Base-by-base conservation (phyloP, 2,888 invertebrate species). In the Phoenoteleia sp. region DNA sequence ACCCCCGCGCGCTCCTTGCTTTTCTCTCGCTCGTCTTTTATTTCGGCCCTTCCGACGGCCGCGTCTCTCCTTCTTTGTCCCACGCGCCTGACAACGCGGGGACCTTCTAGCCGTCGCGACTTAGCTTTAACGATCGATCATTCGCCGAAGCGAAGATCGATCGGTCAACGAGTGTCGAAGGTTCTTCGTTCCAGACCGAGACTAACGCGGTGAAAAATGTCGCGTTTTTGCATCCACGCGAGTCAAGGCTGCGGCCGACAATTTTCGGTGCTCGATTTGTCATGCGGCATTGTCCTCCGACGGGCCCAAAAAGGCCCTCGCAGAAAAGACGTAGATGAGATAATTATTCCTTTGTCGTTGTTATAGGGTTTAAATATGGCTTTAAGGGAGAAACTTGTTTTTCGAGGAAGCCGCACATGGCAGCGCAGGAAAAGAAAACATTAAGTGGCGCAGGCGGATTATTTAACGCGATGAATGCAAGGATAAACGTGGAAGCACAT, bases 221-320 rank as follows among this genome's bases (percentile, higher is more conserved):
- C 80, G 72, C 72, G 72, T 81, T 81, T 81, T 81, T 80, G 56
- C 76, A 27, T 56, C 49, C 54, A 17, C 66, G 66, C 64, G 66
- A 54, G 56, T 66, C 54, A 66, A 75, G 75, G 75, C 33, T 64
- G 29, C 27, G 25, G n/a, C 19, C 49, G 58, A 67, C 56, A 52
- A 49, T 76, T 64, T 66, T 75, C 74, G 64, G 62, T 42, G 74
- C 52, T 54, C 27, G 27, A 75, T 75, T 75, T 21, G 74, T 75
- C 42, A 75, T n/a, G n/a, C 64, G 74, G 33, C n/a, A 27, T 27
- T 27, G 27, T n/a, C n/a, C n/a, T n/a, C n/a, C n/a, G n/a, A n/a
- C n/a, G n/a, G n/a, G n/a, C n/a, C n/a, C n/a, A n/a, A n/a, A n/a
- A n/a, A n/a, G n/a, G n/a, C n/a, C n/a, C 21, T 52, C 54, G 27